Base-by-base conservation (phyloP, 2,888 invertebrate genomes). In the Muschampia plurimacula region DNA sequence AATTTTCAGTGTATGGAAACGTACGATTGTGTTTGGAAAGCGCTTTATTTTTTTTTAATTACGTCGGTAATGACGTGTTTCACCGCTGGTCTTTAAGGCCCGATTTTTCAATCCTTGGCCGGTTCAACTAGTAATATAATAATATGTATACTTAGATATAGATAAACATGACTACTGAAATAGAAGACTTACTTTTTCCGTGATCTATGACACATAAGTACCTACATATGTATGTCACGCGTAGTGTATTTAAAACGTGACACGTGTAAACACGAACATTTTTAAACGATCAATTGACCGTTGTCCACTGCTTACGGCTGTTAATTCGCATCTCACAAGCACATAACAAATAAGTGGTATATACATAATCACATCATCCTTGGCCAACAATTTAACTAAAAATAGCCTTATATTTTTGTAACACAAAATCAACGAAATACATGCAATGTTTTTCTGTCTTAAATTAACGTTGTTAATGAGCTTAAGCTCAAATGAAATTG, bases 201-300 rank as follows among this genome's bases (percentile, higher is more conserved):
- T 28, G 10, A 28, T 57, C 28, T 57, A 57, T 22, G 57, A 57
- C 57, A 28, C 12, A 57, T 28, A 28, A 22, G 22, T n/a, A n/a
- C n/a, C n/a, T n/a, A 28, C 5, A 15, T 52, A 15, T 7, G 4
- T 28, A 57, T 10, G 60, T 60, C 36, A 60, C 46, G 13, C 13
- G 65, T 32, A 2, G 8, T 49, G 32, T 44, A 32, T 36, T 28
- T 65, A 13, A 49, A 28, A 59, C 67, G 44, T 59, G 55, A 15
- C 69, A 69, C 55, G 69, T 69, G 69, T 69, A 69, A 65, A 70
- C 70, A 75, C 73, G 75, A 55, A 75, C 72, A 74, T 65, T 75
- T 77, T 82, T 78, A 83, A 86, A 81, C 82, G 80, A 75, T 73
- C 77, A 80, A 80, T 81, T 80, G 79, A 77, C 75, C 76, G 75